Conservation (phyloP, 1,140 invertebrate genomes). For the Drosophila pachea region DNA sequence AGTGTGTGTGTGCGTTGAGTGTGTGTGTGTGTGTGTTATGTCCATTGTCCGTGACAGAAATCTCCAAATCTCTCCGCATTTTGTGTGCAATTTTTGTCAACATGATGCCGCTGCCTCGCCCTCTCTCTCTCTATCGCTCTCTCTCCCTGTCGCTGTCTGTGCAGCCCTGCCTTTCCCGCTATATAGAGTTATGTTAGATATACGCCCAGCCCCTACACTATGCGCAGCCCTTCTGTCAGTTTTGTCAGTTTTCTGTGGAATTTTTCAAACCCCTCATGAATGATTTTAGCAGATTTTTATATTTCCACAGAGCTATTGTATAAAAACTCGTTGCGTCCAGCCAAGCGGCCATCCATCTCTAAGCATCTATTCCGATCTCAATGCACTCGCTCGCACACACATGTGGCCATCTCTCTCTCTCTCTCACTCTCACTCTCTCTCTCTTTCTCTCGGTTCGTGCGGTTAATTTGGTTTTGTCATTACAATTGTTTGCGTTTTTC, state of each 20-base stretch:
- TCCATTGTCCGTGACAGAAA: constrained; percentile 62
- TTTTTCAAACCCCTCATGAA: constrained; percentile 59
- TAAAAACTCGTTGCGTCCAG: constrained; percentile 56
- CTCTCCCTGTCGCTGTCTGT: background rate
- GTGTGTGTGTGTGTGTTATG: constrained; percentile 29
- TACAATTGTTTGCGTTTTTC: constrained; percentile 75
- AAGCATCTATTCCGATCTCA: constrained; percentile 51
- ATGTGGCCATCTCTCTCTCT: constrained; percentile 33
- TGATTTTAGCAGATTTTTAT: constrained; percentile 73
- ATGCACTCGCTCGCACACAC: constrained; percentile 13
- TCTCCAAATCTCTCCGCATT: constrained; percentile 44
- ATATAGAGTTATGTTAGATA: background rate
- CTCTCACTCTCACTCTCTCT: constrained; percentile 32
- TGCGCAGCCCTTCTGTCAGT: constrained; percentile 45
- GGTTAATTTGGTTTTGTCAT: constrained; percentile 76
- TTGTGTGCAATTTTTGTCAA: constrained; percentile 74
- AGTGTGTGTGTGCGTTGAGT: constrained; percentile 8
- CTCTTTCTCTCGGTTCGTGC: constrained; percentile 40
- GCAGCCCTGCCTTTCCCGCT: constrained; percentile 3
- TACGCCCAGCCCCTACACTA: constrained; percentile 17
- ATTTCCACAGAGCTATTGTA: constrained; percentile 55
- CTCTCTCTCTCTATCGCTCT: constrained; percentile 13
- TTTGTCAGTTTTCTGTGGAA: constrained; percentile 70
- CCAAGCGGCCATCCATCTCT: constrained; percentile 58
- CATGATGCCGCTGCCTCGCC: constrained; percentile 48